Percentiles rank a stretch among this genome's conserved stretches.
Evolutionary conservation across 2,888 invertebrate genomes (phyloP).

Genomic region (Andrena hattorfiana): DNA sequence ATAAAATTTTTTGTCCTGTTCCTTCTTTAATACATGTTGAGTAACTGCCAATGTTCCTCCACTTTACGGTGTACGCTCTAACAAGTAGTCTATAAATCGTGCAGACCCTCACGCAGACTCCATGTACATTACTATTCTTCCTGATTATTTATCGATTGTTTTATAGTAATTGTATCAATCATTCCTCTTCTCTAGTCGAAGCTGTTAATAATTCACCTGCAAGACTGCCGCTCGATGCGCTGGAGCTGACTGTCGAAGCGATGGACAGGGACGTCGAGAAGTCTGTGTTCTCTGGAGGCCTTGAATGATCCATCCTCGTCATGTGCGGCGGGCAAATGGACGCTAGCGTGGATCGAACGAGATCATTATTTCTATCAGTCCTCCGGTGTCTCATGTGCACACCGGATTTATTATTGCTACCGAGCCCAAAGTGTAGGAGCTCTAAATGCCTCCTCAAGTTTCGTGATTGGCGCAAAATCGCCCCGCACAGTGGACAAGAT

Average conservation of each 20-base stretch:
- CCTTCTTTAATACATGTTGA: too few relatives aligned
- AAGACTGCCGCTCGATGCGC: constrained; percentile 73
- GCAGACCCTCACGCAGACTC: too few relatives aligned
- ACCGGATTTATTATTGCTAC: constrained; percentile 73
- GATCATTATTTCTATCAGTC: constrained; percentile 66
- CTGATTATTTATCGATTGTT: neutral
- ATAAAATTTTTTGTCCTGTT: too few relatives aligned
- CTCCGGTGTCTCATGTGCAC: constrained; percentile 70
- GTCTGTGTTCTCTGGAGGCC: constrained; percentile 71
- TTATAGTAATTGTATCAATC: constrained; percentile 36
- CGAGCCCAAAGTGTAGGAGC: constrained; percentile 80
- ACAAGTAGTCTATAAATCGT: too few relatives aligned
- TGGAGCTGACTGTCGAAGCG: constrained; percentile 71
- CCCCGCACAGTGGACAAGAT: constrained; percentile 87
- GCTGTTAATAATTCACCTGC: constrained; percentile 69
- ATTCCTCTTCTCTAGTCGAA: constrained; percentile 17
- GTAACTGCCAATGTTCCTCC: too few relatives aligned
- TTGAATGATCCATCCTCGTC: constrained; percentile 64
- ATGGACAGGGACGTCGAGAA: constrained; percentile 74
- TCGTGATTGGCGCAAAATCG: constrained; percentile 87
- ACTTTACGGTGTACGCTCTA: too few relatives aligned
- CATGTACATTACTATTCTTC: too few relatives aligned
- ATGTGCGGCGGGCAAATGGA: constrained; percentile 68
- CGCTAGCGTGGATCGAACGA: constrained; percentile 66
- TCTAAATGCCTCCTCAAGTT: constrained; percentile 87